A percentile compares a stretch with the other conserved stretches of the same genome.
phyloP scores from a whole-genome alignment of 2,888 invertebrate species.

The Dicyrtomina minuta region DNA sequence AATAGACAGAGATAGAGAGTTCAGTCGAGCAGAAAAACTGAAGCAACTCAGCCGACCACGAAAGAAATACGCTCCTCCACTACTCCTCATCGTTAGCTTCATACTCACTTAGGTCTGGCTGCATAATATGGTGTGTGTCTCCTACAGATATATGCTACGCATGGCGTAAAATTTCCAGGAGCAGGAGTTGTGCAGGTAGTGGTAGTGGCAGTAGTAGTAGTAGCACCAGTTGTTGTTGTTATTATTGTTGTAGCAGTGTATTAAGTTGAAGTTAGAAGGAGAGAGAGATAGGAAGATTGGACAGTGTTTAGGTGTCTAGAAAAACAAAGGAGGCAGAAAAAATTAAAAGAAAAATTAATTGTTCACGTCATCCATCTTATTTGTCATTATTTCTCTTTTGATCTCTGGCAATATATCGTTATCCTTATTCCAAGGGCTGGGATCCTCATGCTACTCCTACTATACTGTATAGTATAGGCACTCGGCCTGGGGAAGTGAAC shows the following conservation, averaged over 20 bases:
- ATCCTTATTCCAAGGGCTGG: background rate
- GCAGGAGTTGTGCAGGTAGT: too few species aligned
- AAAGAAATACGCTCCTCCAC: too few species aligned
- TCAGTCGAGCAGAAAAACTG: conserved; percentile 38
- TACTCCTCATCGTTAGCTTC: too few species aligned
- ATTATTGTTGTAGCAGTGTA: too few species aligned
- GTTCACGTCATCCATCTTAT: conserved; percentile 53
- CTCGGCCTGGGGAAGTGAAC: too few species aligned
- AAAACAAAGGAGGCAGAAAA: conserved; percentile 40
- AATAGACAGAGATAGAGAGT: conserved; percentile 38
- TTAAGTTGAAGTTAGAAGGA: background rate
- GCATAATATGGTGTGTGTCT: too few species aligned
- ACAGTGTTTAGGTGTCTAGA: conserved; percentile 33
- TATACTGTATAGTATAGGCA: too few species aligned
- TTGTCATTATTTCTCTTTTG: conserved; percentile 40
- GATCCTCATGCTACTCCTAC: too few species aligned
- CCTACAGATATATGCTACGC: too few species aligned
- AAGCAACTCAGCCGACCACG: conserved; percentile 32
- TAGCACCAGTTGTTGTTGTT: too few species aligned
- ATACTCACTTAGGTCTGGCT: too few species aligned
- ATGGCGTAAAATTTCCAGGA: too few species aligned
- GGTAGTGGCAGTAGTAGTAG: background rate
- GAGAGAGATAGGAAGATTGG: conserved; percentile 12
- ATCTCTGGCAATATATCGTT: conserved; percentile 23
- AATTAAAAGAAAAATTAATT: conserved; percentile 53